Base-by-base conservation (phyloP, 1,140 invertebrate genomes). In the Antheraea pernyi region DNA sequence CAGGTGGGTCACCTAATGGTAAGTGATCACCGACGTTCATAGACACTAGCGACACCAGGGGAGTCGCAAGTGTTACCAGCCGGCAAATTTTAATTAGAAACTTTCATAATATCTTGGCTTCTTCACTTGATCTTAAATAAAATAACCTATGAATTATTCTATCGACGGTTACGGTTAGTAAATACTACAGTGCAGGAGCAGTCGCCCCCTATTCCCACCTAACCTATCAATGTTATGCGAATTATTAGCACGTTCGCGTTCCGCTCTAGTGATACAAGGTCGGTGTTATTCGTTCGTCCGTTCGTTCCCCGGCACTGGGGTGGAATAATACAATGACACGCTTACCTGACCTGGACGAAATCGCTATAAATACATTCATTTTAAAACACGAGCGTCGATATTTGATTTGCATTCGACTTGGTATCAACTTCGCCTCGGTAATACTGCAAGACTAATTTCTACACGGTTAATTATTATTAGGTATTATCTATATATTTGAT, bases 231-330 rank as follows among this genome's bases (percentile, higher is more conserved):
- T 60, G 67, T 67, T 67, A 69, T 75, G 79, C 77, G 75, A 79
- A 87, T 79, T 78, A 82, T 77, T 75, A 59, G 75, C 76, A 72
- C 71, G 75, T 83, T 81, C 76, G 70, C 71, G 75, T 83, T 81
- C 81, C 81, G 79, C 78, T 63, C 61, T 74, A 75, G 75, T 78
- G 81, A 74, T 82, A 80, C 83, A 88, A 86, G 84, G 86, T 85
- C 80, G 74, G 59, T 22, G 59, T 22, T 61, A 61, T 61, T 61
- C 59, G 18, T 61, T 61, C 59, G 16, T 61, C 0, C 30, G 59
- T 61, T 19, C 30, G 59, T 61, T 19, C 59, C 16, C 10, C 46
- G 16, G 46, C 46, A 53, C 46, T 53, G 46, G 46, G 46, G 46
- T 53, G 46, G 46, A 53, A 53, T 0, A 11, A 53, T 53, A 53